Percentiles rank a stretch among this genome's conserved stretches.
These are phyloP conservation scores for Listronotus oregonensis DNA, from an alignment of 1,140 invertebrate genomes.

Conservation along the genomic window DNA sequence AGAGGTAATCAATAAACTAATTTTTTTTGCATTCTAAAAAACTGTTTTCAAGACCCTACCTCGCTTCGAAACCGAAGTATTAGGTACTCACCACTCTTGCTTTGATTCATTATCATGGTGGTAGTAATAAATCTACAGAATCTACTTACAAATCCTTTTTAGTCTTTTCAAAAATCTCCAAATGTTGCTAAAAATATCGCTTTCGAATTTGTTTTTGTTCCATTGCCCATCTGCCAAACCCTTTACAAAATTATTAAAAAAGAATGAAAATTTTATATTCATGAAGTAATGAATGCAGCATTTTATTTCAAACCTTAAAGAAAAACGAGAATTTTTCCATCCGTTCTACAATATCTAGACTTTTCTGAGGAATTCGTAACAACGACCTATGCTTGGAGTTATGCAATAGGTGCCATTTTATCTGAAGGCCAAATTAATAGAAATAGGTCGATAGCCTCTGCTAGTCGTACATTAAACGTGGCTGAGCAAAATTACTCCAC, in stretches of 20 bases:
- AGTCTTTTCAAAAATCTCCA: too few relatives aligned
- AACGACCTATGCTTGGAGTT: slow-evolving; percentile 51
- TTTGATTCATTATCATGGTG: too few relatives aligned
- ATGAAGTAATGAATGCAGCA: neutral
- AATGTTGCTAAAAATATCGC: too few relatives aligned
- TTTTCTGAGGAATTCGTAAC: slow-evolving; percentile 50
- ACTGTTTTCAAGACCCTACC: too few relatives aligned
- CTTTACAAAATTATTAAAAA: slow-evolving; percentile 14
- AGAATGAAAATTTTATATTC: slow-evolving; percentile 15
- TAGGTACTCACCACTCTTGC: too few relatives aligned
- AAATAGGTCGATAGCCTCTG: slow-evolving; percentile 9
- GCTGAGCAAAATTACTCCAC: slow-evolving; percentile 19
- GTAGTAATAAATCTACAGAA: too few relatives aligned
- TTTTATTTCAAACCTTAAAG: slow-evolving; percentile 16
- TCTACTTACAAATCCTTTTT: too few relatives aligned
- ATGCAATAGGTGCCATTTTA: slow-evolving; percentile 28
- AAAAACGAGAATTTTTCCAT: slow-evolving; percentile 28
- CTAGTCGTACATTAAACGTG: slow-evolving; percentile 10
- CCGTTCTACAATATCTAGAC: slow-evolving; percentile 49
- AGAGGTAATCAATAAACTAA: too few relatives aligned
- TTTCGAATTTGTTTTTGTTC: too few relatives aligned
- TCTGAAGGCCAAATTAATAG: slow-evolving; percentile 15
- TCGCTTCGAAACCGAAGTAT: too few relatives aligned
- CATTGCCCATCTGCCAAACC: too few relatives aligned
- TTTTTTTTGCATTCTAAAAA: too few relatives aligned